Evolutionary conservation across 2,888 invertebrate species (phyloP).

Genomic region (Zele albiditarsus): DNA sequence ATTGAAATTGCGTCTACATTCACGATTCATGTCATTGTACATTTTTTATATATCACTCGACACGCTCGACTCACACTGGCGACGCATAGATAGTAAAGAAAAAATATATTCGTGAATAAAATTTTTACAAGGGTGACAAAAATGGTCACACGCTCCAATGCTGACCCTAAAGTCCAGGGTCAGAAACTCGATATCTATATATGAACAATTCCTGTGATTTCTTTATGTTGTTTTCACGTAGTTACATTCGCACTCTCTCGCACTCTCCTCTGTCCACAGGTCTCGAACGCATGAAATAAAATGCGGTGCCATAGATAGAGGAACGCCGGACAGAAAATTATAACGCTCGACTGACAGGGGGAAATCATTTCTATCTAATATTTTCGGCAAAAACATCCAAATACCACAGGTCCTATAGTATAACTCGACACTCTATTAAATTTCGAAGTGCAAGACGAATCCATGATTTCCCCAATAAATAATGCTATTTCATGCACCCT

Average conservation of each 20-base stretch:
- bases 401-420: constrained; percentile 55
- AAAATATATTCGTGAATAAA: constrained; percentile 63
- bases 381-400: constrained; percentile 48
- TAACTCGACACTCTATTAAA: constrained; percentile 60
- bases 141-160: constrained; percentile 71
- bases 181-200: constrained; percentile 54
- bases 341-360: constrained; percentile 67
- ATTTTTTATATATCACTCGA: neutral
- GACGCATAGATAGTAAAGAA: constrained; percentile 18
- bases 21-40: neutral
- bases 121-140: constrained; percentile 63
- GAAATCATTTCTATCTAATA: constrained; percentile 28
- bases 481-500: neutral
- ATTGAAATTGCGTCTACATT: neutral
- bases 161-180: constrained; percentile 64
- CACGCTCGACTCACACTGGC: neutral
- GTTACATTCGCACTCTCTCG: constrained; percentile 54
- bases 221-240: constrained; percentile 69
- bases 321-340: constrained; percentile 66
- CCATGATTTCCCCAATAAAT: constrained; percentile 47
- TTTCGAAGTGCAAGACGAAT: constrained; percentile 57
- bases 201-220: constrained; percentile 57
- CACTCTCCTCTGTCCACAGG: neutral
- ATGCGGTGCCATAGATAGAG: constrained; percentile 40
- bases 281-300: constrained; percentile 24